Percentiles rank a stretch among this genome's conserved stretches.
phyloP scores from a whole-genome alignment of 2,888 invertebrate species.

The Sesamia inferens region DNA sequence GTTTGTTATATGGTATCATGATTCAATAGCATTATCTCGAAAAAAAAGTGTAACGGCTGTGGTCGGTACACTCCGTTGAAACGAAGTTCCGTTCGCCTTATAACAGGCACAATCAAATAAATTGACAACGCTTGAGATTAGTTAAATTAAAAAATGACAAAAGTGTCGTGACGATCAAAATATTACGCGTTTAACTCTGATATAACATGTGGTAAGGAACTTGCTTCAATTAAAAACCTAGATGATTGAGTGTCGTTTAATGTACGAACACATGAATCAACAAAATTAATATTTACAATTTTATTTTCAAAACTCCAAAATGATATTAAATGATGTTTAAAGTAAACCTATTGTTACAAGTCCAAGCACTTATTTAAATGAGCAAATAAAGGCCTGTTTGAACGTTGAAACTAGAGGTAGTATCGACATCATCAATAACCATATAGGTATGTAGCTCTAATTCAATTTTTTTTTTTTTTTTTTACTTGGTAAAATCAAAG shows the following conservation, averaged over 20 bases:
- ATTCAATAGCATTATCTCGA: background rate
- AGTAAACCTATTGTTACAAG: too few relatives aligned
- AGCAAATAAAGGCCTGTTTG: too few relatives aligned
- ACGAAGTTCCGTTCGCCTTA: background rate
- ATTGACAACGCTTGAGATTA: background rate
- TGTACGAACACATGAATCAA: slow-evolving; percentile 18
- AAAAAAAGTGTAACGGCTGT: background rate
- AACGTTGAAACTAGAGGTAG: too few relatives aligned
- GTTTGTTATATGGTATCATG: background rate
- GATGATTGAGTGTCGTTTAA: slow-evolving; percentile 44
- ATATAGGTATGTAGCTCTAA: too few relatives aligned
- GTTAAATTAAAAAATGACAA: background rate
- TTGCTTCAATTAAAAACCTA: background rate
- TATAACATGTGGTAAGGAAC: background rate
- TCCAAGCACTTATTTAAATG: too few relatives aligned
- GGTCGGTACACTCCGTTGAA: background rate
- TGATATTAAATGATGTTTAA: background rate
- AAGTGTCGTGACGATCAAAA: background rate
- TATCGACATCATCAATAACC: too few relatives aligned
- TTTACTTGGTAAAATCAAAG: too few relatives aligned
- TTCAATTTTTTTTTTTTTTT: too few relatives aligned
- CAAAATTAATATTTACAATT: background rate
- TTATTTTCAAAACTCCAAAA: background rate
- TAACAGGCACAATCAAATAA: background rate
- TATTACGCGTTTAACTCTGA: background rate